Evolutionary conservation across 2,113 vertebrate species (phyloP), one percentile per base, ranked within the genome.

Genomic region (Hirundichthys speculiger): DNA sequence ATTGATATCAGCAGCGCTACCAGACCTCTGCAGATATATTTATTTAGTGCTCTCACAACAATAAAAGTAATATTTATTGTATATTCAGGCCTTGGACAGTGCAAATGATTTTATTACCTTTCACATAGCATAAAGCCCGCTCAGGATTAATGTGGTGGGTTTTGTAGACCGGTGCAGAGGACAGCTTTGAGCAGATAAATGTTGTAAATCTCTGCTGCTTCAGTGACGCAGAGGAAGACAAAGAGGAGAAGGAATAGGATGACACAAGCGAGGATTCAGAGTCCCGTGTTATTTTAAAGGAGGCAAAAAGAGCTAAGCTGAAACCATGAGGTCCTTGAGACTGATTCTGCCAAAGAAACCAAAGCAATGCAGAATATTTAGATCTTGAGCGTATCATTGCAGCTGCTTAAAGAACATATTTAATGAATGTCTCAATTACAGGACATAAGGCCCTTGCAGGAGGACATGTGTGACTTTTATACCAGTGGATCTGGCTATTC

Each of bases 401-500:
- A 22, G n/a, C 9, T 58, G 1, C 11, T 16, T 40, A 14, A 54
- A 18, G 41, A 22, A 55, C 21, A n/a, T 34, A 0, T 34, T 22
- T 45, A 3, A 39, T 2, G 14, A 43, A 20, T 46, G 13, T 55
- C 49, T 16, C 39, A 49, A 11, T 64, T 55, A 60, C 60, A 99
- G 97, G 96, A 99, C 54, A 93, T 82, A 3, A 85, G 94, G 56
- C 96, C 95, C 2, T 73, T 98, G 70, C 79, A 92, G 56, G 90
- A 92, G 16, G 92, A 93, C 67, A 93, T 94, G 46, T 98, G 97
- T 83, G 90, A 94, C 70, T 96, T 92, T 75, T 95, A 95, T 56
- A 72, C 90, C 62, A 96, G 95, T 60, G 93, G 87, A 59, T 58
- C 86, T 2, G 95, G 94, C 47, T 94, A 94, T 48, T 64, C 88